Evolutionary conservation across 2,113 vertebrate species (phyloP), one percentile per base, ranked within the genome.

Genomic region (Phyllostomus discolor): DNA sequence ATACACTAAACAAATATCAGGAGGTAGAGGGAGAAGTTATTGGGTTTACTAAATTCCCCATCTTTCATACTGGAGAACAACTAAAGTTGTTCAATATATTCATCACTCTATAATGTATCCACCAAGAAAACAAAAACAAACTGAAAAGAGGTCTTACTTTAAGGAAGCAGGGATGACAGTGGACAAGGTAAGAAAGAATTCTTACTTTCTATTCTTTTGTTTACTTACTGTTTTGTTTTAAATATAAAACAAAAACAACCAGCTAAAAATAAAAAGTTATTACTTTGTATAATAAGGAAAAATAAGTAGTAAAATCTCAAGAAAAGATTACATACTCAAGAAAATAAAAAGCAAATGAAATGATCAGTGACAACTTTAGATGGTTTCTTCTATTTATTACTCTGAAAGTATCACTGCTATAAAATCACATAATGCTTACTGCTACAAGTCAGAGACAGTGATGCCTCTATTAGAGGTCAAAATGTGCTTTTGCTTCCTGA

Each of bases 321-420:
- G 38, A 41, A 41, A 10, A 33, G 43, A 88, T 78, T 72, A 66
- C 7, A 57, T 50, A 64, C 15, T 54, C 26, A 88, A 82, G 46
- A 79, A 75, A 83, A 78, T 54, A 85, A 95, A 93, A 85, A 92
- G 14, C 22, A 95, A 82, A 72, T 78, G 67, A 88, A 91, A 84
- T 66, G 41, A 94, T 52, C 35, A 75, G 16, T 66, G 52, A 64
- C 31, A 88, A 92, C 50, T 96, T 95, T 88, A n/a, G 22, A 87
- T 43, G 52, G 28, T 72, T 93, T 91, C 35, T 78, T 72, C 69
- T 91, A 83, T 59, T 88, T 67, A 92, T 85, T 52, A 79, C 66
- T 78, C 28, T 43, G 46, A 88, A 91, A 33, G 48, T 66, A 84
- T 76, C 43, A 82, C 7, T 48, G 26, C 79, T 67, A 50, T 90